Conservation (phyloP, 2,888 invertebrate species). For the Drosophila hamatofila region DNA sequence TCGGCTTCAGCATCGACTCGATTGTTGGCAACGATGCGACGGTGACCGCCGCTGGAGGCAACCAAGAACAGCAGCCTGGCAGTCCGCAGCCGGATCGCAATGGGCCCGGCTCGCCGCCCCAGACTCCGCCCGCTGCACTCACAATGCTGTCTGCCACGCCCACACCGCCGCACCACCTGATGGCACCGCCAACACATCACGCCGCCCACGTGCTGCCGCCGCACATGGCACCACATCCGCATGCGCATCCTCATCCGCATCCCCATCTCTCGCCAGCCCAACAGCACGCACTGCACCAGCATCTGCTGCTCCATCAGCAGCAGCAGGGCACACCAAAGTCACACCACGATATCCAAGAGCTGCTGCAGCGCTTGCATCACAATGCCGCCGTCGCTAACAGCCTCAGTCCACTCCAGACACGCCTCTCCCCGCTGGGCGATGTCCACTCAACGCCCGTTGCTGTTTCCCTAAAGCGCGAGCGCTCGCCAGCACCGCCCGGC, state of each 20-base stretch:
- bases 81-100: conserved; percentile 71
- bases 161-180: conserved; percentile 68
- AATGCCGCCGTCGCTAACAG: conserved; percentile 81
- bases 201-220: conserved; percentile 55
- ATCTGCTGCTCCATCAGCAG: conserved; percentile 75
- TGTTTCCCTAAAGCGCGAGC: conserved; percentile 81
- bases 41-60: conserved; percentile 45
- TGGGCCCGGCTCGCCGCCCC: conserved; percentile 81
- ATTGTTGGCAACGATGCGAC: conserved; percentile 91
- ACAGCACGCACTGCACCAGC: conserved; percentile 82
- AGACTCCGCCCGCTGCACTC: conserved; percentile 75
- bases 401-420: conserved; percentile 79
- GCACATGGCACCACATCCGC: conserved; percentile 66
- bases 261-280: conserved; percentile 76
- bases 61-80: conserved; percentile 60
- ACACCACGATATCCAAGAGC: conserved; percentile 83
- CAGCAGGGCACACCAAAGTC: conserved; percentile 75
- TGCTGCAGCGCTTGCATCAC: conserved; percentile 83
- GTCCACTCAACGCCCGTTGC: conserved; percentile 41
- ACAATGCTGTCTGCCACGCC: conserved; percentile 63
- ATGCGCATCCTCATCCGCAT: conserved; percentile 56
- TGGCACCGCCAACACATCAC: conserved; percentile 69
- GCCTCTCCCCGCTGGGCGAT: conserved; percentile 71
- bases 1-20: conserved; percentile 97
- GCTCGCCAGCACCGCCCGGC: conserved; percentile 80